Percentiles rank a stretch among this genome's conserved stretches.
Conservation (phyloP, 2,113 vertebrate species). For the Rousettus leschenaultii region DNA sequence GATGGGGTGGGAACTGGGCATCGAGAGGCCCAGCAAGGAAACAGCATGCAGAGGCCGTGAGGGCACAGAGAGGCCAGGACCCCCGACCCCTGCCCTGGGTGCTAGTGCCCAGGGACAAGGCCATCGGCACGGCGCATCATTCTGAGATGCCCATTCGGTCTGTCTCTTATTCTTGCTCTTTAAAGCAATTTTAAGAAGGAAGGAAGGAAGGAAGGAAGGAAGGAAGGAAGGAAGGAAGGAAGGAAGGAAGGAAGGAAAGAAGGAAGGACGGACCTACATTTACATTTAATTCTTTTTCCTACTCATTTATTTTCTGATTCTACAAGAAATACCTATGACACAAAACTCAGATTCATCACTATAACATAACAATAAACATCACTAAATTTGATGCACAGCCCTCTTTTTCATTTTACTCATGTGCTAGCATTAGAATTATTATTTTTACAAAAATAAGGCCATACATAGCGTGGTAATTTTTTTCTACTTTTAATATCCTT, state of each 20-base stretch:
- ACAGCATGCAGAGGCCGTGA: not conserved
- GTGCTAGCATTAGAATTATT: not conserved
- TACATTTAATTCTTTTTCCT: not conserved
- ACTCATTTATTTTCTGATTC: not conserved
- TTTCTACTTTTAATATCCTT: not conserved
- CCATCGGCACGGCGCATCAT: not conserved
- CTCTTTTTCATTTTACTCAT: not conserved
- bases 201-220: no score
- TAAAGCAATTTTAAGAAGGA: not conserved
- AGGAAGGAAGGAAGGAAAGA: no score
- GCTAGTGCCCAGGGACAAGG: not conserved
- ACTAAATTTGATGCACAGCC: not conserved
- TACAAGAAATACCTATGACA: not conserved
- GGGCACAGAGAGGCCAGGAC: not conserved
- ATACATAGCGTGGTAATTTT: not conserved
- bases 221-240: no score
- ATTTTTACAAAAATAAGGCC: not conserved
- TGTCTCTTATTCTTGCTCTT: not conserved
- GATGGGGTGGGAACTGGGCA: not conserved
- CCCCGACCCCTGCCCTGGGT: not conserved
- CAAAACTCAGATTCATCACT: not conserved
- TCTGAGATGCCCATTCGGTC: not conserved
- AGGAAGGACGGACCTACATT: not conserved
- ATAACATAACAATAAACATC: not conserved
- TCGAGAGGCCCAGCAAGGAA: not conserved